These are phyloP conservation scores for Belgica antarctica DNA, from an alignment of 2,888 invertebrate species.

Conservation along the genomic window DNA sequence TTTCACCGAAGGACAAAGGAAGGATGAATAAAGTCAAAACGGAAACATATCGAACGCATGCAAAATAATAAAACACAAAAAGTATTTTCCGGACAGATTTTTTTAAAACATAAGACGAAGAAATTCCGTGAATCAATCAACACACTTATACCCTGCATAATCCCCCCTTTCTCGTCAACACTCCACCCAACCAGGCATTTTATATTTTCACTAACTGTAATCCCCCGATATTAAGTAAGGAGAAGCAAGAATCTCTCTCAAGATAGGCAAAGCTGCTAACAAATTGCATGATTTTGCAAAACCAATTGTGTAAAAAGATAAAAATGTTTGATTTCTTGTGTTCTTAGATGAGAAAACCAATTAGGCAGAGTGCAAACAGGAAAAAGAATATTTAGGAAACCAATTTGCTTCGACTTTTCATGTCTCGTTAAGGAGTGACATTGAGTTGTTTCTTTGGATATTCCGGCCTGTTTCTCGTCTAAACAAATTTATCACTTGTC, in stretches of 20 bases:
- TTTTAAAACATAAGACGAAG: too few species aligned
- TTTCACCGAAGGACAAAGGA: neutral
- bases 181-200: too few species aligned
- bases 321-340: neutral
- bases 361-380: neutral
- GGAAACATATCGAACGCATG: slow-evolving; percentile 42
- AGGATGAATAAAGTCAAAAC: neutral
- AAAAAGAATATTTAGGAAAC: slow-evolving; percentile 6
- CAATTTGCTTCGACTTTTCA: too few species aligned
- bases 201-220: neutral
- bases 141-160: too few species aligned
- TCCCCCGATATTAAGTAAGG: neutral
- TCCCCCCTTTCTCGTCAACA: too few species aligned
- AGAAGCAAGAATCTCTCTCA: neutral
- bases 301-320: slow-evolving; percentile 8
- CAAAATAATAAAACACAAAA: neutral
- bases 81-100: slow-evolving; percentile 11
- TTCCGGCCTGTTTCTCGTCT: too few species aligned
- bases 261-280: neutral
- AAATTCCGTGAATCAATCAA: neutral
- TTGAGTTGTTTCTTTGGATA: too few species aligned
- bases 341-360: neutral
- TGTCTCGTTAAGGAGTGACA: too few species aligned
- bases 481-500: too few species aligned
- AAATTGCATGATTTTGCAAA: neutral